Evolutionary conservation across 2,113 vertebrate genomes (phyloP).

Genomic region (Zosterops lateralis): DNA sequence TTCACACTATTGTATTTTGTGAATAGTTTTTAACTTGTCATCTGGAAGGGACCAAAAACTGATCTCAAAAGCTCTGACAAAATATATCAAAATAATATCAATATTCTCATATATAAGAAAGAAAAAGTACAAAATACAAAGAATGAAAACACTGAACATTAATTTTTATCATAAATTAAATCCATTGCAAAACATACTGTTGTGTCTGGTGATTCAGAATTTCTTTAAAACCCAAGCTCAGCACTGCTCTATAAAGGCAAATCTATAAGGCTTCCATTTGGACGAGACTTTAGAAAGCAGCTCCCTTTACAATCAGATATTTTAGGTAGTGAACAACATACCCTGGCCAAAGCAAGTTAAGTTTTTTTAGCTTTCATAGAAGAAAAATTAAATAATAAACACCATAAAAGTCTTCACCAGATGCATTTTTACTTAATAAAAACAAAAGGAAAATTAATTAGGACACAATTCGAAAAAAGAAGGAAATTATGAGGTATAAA

Average conservation of each 20-base stretch:
- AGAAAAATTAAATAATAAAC: neutral
- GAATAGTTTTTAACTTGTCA: neutral
- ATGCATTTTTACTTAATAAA: neutral
- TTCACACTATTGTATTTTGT: neutral
- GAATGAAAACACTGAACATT: neutral
- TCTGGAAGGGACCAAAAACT: neutral
- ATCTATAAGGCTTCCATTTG: neutral
- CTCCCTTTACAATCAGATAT: neutral
- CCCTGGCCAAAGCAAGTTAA: neutral
- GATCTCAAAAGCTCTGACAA: neutral
- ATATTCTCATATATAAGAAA: neutral
- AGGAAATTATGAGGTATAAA: neutral
- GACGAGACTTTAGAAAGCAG: neutral
- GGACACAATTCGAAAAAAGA: neutral
- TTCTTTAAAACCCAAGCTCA: neutral
- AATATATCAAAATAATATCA: neutral
- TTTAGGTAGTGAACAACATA: neutral
- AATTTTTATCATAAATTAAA: neutral
- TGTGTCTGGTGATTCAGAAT: rapidly evolving
- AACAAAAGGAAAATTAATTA: neutral
- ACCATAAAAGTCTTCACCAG: neutral
- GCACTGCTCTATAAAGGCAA: neutral
- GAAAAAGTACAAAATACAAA: neutral
- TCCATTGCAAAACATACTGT: neutral
- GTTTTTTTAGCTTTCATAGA: neutral